Evolutionary conservation across 2,797 vertebrate species (phyloP), one percentile per base, ranked within the genome.

Genomic region (Florisuga fusca): DNA sequence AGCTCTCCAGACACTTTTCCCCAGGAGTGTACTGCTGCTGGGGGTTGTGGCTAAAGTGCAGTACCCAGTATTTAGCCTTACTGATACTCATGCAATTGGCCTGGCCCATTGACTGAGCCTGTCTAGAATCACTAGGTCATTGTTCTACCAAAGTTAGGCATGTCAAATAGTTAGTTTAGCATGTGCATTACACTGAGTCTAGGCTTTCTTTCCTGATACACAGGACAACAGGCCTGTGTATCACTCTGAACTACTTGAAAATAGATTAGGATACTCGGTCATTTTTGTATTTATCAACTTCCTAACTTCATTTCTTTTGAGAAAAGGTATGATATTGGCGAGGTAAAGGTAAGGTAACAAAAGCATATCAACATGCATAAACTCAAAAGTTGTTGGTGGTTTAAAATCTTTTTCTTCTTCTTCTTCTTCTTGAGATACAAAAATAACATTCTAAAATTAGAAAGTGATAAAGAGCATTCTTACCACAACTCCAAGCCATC

Each of bases 401-500:
- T 15, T 43, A 17, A 10, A 25, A 9, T 6, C 46, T 0, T 22
- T 16, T 55, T 15, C 66, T 64, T 43, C 78, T n/a, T 15, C 66
- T 64, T 43, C 78, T n/a, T 21, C 8, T 54, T 29, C 61, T 18
- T 8, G 4, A 25, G 50, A 86, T 80, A 94, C 12, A 73, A 83
- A 38, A 59, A 17, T 13, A 31, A 50, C 6, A 71, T 21, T 18
- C 63, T 62, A 34, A 80, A 91, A 66, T n/a, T 33, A 75, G 45
- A 50, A 80, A 41, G 15, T 64, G 68, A 15, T 43, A 61, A 55
- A 91, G 48, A 78, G 77, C 25, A 55, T 71, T 87, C 94, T 93
- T 98, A 99, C 99, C 99, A 99, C 94, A 99, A 98, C 95, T 99
- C 99, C 97, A 99, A 98, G 96, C 99, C 99, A 82, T 99, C 99